phyloP scores from a whole-genome alignment of 2,888 invertebrate species.

The Eurytoma adleriae region DNA sequence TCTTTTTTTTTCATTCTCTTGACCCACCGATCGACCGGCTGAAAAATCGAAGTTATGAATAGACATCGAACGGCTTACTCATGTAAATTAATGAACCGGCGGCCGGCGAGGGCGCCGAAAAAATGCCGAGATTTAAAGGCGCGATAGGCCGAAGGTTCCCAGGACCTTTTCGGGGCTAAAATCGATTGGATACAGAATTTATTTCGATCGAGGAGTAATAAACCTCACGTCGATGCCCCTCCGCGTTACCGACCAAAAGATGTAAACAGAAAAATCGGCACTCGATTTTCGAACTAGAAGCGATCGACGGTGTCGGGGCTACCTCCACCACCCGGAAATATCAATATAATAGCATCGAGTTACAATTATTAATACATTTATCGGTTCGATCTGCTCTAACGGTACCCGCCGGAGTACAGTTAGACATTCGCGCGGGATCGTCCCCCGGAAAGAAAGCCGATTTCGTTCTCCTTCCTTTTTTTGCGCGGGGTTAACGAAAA shows the following conservation, averaged over 20 bases:
- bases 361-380: too few relatives aligned
- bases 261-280: background rate
- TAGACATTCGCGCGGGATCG: too few relatives aligned
- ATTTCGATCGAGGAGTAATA: constrained; percentile 31
- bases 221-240: background rate
- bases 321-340: too few relatives aligned
- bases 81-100: constrained; percentile 50
- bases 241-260: background rate
- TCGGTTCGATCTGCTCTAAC: too few relatives aligned
- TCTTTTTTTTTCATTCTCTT: background rate
- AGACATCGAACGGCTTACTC: constrained; percentile 42
- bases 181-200: constrained; percentile 49
- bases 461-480: too few relatives aligned
- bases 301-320: too few relatives aligned
- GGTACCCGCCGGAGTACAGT: too few relatives aligned
- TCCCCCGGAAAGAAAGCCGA: too few relatives aligned
- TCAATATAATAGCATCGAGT: too few relatives aligned
- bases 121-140: constrained; percentile 46
- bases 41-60: constrained; percentile 35
- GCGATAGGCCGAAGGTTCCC: constrained; percentile 54
- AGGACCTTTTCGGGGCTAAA: constrained; percentile 38
- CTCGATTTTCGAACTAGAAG: background rate
- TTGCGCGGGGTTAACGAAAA: too few relatives aligned
- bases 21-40: background rate
- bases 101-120: background rate